These are phyloP conservation scores for Dynastes maya DNA, from an alignment of 2,888 invertebrate genomes.

Conservation along the genomic window DNA sequence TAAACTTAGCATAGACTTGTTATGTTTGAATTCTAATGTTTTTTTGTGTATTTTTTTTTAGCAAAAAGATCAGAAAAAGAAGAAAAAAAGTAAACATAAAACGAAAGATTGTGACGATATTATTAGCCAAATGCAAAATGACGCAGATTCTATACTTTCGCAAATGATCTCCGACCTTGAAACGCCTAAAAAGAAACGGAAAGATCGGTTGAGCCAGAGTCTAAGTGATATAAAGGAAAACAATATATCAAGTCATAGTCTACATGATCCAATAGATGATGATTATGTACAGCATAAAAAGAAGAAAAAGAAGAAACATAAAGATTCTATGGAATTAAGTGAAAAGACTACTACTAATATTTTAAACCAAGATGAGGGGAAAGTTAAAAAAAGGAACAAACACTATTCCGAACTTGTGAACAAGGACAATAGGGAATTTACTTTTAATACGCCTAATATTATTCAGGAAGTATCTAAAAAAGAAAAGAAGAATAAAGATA, in stretches of 20 bases:
- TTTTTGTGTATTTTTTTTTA: neutral
- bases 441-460: neutral
- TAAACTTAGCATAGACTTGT: no score
- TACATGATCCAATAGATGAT: neutral
- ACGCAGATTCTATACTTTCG: conserved; percentile 19
- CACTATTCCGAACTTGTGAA: neutral
- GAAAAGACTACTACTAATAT: neutral
- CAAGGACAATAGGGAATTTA: neutral
- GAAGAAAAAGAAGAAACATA: conserved; percentile 13
- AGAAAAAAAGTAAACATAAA: conserved; percentile 29
- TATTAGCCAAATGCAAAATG: neutral
- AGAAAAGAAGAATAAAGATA: conserved; percentile 7
- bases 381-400: conserved; percentile 10
- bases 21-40: no score
- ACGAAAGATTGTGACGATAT: neutral
- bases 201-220: neutral
- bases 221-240: no score
- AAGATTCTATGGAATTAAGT: neutral
- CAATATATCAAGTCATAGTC: no score
- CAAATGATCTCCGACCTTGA: conserved; percentile 5
- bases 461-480: neutral
- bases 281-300: neutral
- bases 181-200: neutral
- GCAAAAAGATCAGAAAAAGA: neutral
- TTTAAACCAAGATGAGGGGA: neutral